phyloP scores from a whole-genome alignment of 2,888 invertebrate species.

The Coleophora flavipennella region DNA sequence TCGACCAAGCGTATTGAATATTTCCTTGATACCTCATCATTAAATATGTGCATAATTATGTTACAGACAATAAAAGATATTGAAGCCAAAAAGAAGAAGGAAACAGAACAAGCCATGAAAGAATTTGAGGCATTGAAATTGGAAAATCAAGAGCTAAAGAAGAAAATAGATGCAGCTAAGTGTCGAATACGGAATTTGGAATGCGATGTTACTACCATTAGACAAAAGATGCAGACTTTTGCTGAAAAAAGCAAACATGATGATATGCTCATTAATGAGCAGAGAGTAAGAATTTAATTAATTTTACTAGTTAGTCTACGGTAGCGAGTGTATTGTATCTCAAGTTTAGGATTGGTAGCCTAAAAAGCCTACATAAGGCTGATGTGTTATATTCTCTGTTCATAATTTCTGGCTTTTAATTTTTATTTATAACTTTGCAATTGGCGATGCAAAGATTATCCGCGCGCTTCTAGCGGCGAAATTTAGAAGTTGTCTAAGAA shows the following conservation, averaged over 20 bases:
- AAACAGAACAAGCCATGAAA: conserved; percentile 73
- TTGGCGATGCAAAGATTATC: too few relatives aligned
- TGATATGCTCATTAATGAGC: conserved; percentile 74
- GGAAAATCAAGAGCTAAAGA: conserved; percentile 73
- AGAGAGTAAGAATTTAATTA: conserved; percentile 60
- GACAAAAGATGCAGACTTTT: conserved; percentile 73
- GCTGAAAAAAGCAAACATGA: conserved; percentile 77
- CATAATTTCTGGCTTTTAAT: too few relatives aligned
- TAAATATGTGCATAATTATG: not conserved
- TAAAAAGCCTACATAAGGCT: too few relatives aligned
- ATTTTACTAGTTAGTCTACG: too few relatives aligned
- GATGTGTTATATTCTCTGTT: too few relatives aligned
- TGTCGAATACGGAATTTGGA: conserved; percentile 80
- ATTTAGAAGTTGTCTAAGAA: too few relatives aligned
- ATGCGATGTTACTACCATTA: conserved; percentile 72
- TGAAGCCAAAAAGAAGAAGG: conserved; percentile 70
- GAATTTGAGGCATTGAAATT: conserved; percentile 70
- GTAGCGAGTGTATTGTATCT: too few relatives aligned
- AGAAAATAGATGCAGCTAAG: conserved; percentile 76
- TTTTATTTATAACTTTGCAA: too few relatives aligned
- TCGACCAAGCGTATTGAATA: too few relatives aligned
- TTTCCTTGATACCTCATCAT: not conserved
- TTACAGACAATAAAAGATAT: conserved; percentile 60
- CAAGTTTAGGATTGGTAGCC: too few relatives aligned
- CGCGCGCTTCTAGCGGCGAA: too few relatives aligned